Evolutionary conservation across 92 coral and sea anemone genomes (phyloP).

Genomic region (Zoanthus gigantus): DNA sequence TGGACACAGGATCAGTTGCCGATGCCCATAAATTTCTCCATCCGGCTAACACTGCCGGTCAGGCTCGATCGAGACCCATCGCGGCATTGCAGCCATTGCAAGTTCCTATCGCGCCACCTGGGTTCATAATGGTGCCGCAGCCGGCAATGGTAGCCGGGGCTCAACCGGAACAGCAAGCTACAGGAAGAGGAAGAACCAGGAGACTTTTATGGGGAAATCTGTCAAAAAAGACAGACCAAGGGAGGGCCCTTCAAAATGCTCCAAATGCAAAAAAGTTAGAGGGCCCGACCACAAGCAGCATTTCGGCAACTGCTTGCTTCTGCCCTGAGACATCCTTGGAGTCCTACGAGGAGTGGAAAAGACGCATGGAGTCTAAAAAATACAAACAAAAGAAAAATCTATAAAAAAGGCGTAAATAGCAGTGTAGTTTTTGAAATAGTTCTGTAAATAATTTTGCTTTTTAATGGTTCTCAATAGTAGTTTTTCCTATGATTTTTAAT

Average conservation of each 20-base stretch:
- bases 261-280: not conserved
- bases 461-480: too few relatives aligned
- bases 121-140: not conserved
- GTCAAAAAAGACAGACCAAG: not conserved
- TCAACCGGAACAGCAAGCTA: not conserved
- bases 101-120: not conserved
- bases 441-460: too few relatives aligned
- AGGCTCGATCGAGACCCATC: not conserved
- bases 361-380: not conserved
- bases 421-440: too few relatives aligned
- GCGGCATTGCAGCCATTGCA: not conserved
- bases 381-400: too few relatives aligned
- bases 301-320: slow-evolving; percentile 7
- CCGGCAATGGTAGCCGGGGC: not conserved
- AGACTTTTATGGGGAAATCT: not conserved
- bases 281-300: slow-evolving; percentile 12
- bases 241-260: slow-evolving; percentile 15
- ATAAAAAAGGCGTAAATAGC: not conserved
- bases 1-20: not conserved
- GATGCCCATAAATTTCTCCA: slow-evolving; percentile 11
- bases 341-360: not conserved
- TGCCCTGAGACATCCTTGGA: not conserved
- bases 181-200: not conserved
- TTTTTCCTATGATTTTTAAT: too few relatives aligned
- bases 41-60: slow-evolving; percentile 29